Evolutionary conservation across 1,140 invertebrate species (phyloP).

Genomic region (Drosophila hydei): DNA sequence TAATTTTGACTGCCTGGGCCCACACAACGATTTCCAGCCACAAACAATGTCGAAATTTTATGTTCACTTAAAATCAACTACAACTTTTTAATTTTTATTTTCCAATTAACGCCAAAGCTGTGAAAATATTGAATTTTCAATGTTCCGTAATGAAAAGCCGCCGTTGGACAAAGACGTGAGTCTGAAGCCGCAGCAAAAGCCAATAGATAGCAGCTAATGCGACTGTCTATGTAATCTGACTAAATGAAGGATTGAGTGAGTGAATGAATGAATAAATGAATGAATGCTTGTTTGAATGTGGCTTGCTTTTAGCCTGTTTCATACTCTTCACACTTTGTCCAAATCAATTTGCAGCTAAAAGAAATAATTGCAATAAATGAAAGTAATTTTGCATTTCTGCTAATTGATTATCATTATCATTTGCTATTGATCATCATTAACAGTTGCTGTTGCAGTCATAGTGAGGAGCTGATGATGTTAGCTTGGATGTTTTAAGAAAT

Average conservation of each 20-base stretch:
- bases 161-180: constrained; percentile 18
- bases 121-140: constrained; percentile 50
- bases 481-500: too few species aligned
- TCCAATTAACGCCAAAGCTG: constrained; percentile 49
- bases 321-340: constrained; percentile 32
- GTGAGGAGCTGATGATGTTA: too few species aligned
- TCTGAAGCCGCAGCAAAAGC: background rate
- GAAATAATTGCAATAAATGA: constrained; percentile 61
- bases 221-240: constrained; percentile 26
- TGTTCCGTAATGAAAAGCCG: constrained; percentile 31
- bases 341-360: constrained; percentile 28
- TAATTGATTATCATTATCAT: constrained; percentile 22
- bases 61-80: constrained; percentile 22
- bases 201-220: constrained; percentile 27
- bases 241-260: constrained; percentile 21
- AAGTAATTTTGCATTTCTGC: constrained; percentile 31
- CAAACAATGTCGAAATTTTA: constrained; percentile 26
- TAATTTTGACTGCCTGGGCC: background rate
- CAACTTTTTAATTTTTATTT: constrained; percentile 22
- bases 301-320: constrained; percentile 36
- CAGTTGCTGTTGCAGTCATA: background rate
- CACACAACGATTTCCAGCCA: constrained; percentile 12
- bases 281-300: constrained; percentile 55
- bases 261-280: constrained; percentile 33
- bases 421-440: constrained; percentile 21